Percentiles rank a stretch among this genome's conserved stretches.
Evolutionary conservation across 2,888 invertebrate genomes (phyloP).

Genomic region (Cerastis leucographa): DNA sequence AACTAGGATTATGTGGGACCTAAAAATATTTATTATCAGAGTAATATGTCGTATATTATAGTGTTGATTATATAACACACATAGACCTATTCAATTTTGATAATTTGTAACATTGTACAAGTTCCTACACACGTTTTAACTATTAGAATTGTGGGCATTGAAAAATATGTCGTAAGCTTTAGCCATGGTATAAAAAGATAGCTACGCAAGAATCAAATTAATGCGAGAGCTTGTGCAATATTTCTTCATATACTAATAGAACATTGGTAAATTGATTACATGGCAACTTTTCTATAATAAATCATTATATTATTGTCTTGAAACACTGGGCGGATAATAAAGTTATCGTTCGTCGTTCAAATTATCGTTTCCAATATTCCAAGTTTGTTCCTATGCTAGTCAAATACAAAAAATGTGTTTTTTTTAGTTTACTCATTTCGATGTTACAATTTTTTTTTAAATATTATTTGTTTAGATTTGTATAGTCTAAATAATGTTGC

Average conservation of each 20-base stretch:
- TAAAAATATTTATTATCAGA: background rate
- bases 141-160: constrained; percentile 24
- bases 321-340: background rate
- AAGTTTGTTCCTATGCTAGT: constrained; percentile 54
- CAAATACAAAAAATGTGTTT: constrained; percentile 49
- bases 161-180: constrained; percentile 11
- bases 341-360: constrained; percentile 5
- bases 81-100: constrained; percentile 15
- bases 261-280: constrained; percentile 10
- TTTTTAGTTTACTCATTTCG: constrained; percentile 31
- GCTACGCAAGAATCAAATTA: constrained; percentile 16
- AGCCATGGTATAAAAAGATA: constrained; percentile 16
- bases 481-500: constrained; percentile 29
- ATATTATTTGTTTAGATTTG: constrained; percentile 21
- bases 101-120: constrained; percentile 38
- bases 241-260: constrained; percentile 7
- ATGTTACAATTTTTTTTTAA: constrained; percentile 22
- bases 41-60: constrained; percentile 8
- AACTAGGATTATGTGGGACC: constrained; percentile 11
- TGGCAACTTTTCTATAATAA: background rate
- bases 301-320: constrained; percentile 2
- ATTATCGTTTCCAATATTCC: constrained; percentile 23
- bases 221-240: constrained; percentile 31
- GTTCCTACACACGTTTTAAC: constrained; percentile 20
- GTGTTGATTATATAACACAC: constrained; percentile 4